Conservation (phyloP, 2,888 invertebrate species). For the Platycheirus albimanus region DNA sequence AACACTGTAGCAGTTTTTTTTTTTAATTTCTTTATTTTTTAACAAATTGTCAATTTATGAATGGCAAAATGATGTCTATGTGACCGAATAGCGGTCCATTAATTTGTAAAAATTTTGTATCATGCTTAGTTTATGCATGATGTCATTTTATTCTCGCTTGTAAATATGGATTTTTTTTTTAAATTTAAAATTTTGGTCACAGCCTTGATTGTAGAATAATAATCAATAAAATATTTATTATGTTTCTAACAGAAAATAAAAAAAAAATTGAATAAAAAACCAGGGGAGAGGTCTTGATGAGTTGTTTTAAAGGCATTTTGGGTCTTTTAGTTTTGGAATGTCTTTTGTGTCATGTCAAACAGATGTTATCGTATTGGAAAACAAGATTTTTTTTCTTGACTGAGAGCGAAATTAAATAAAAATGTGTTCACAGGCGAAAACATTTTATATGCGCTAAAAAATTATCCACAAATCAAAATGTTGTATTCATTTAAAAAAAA, state of each 20-base stretch:
- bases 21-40: not conserved
- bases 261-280: not conserved
- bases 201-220: not conserved
- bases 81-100: slow-evolving; percentile 8
- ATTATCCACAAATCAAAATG: too few relatives aligned
- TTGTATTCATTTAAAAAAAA: too few relatives aligned
- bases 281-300: slow-evolving; percentile 9
- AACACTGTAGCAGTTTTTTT: not conserved
- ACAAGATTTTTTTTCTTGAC: too few relatives aligned
- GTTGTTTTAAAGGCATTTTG: slow-evolving; percentile 9
- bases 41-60: slow-evolving; percentile 46
- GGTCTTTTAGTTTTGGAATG: not conserved
- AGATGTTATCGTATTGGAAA: too few relatives aligned
- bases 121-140: slow-evolving; percentile 37
- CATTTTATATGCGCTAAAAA: too few relatives aligned
- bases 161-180: not conserved
- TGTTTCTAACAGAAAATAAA: not conserved
- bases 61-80: slow-evolving; percentile 39
- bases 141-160: slow-evolving; percentile 44
- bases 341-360: not conserved
- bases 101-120: slow-evolving; percentile 43
- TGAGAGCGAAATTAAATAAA: too few relatives aligned
- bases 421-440: too few relatives aligned
- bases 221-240: not conserved
- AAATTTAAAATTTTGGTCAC: not conserved